Evolutionary conservation across 2,797 vertebrate genomes (phyloP), one percentile per base, ranked within the genome.

Genomic region (Merluccius polli): DNA sequence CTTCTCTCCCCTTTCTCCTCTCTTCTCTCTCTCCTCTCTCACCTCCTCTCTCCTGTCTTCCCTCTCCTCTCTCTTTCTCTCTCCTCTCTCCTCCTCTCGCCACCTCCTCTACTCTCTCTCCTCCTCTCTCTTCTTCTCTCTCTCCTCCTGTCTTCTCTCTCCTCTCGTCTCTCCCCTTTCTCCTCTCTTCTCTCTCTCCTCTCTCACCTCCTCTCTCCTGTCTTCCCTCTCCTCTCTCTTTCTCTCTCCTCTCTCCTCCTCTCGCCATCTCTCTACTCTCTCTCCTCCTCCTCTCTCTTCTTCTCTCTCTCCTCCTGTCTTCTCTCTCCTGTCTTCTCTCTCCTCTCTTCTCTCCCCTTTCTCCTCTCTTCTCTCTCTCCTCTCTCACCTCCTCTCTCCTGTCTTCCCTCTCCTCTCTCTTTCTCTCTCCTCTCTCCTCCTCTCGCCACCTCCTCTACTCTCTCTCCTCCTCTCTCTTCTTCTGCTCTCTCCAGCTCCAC

Each of bases 111-210:
- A 3, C 21, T 16, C 2, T 9, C 52, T 24, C 18, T 16, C 21
- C 10, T n/a, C 1, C 21, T 65, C 12, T 65, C 18, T 29, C 12
- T 27, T 3, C 12, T 13, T 21, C 24, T 65, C n/a, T 29, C 83
- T 90, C 84, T 35, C 33, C 8, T 8, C 8, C 33, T 35, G 3
- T 18, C 44, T n/a, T 18, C 44, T 36, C 2, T 36, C 15, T 59
- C 48, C 8, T 8, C 18, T 21, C n/a, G n/a, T n/a, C 16, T 65
- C 24, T 65, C 12, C 63, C 27, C 63, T 41, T 13, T 41, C 63
- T 48, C 44, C 44, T 48, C 21, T 65, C 63, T 65, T 29, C 21
- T 13, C 63, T 65, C 59, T 9, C 27, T n/a, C 10, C 59, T 65
- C 63, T 13, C 1, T 65, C 24, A 27, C 18, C 24, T 4, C 63